Conservation (phyloP, 30 jellyfish, hydroid and myxozoan species). For the Hydractinia echinata region DNA sequence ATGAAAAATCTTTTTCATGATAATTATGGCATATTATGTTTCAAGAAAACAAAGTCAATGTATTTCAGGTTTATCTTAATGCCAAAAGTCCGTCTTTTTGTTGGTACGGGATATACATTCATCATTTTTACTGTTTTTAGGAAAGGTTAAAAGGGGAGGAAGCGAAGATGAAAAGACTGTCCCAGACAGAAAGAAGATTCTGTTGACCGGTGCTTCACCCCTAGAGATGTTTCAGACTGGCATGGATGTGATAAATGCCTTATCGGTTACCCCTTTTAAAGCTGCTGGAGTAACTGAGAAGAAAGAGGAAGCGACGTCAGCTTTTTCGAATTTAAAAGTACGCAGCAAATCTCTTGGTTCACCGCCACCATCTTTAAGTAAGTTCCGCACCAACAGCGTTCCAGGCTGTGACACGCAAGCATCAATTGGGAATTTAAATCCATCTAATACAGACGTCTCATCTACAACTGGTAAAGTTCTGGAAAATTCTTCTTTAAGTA, state of each 20-base stretch:
- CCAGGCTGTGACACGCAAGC: not conserved
- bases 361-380: no score
- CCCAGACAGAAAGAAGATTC: slow-evolving; percentile 29
- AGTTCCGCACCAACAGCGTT: not conserved
- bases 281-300: not conserved
- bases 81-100: no score
- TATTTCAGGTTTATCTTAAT: no score
- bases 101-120: no score
- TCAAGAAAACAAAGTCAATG: no score
- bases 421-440: not conserved
- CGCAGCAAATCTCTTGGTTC: no score
- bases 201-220: slow-evolving; percentile 46
- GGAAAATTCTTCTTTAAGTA: not conserved
- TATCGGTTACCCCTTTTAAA: not conserved
- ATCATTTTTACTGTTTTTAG: no score
- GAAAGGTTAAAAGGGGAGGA: no score
- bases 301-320: not conserved
- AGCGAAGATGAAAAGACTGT: not conserved
- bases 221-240: slow-evolving; percentile 38
- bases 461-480: not conserved
- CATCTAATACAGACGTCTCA: not conserved
- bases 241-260: slow-evolving; percentile 37
- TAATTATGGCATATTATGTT: no score
- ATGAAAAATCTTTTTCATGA: no score
- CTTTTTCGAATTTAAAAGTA: no score